A percentile compares a stretch with the other conserved stretches of the same genome.
Conservation (phyloP, 2,797 vertebrate species). For the Sebastes hubbsi region DNA sequence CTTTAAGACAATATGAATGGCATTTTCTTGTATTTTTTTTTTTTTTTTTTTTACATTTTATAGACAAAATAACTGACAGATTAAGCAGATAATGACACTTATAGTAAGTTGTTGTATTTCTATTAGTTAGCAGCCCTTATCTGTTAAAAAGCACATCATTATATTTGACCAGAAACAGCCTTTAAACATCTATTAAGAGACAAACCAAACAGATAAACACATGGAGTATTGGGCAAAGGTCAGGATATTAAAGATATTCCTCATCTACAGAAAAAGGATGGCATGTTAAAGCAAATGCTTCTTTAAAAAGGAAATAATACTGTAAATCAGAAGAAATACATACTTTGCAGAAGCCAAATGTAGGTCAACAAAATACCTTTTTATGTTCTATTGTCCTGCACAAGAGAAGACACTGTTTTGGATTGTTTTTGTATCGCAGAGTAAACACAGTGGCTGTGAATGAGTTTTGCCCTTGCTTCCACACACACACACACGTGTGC, state of each 20-base stretch:
- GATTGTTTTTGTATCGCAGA: neutral
- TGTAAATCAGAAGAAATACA: neutral
- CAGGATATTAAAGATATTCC: neutral
- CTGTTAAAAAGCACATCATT: neutral
- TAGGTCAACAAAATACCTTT: neutral
- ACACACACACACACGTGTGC: conserved; percentile 24
- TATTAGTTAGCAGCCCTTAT: neutral
- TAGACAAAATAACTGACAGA: neutral
- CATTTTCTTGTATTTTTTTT: no score
- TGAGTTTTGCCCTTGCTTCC: conserved; percentile 8
- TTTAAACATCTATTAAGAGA: neutral
- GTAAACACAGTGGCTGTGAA: neutral
- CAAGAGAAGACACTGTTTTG: neutral
- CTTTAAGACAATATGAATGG: neutral
- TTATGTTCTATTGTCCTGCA: neutral
- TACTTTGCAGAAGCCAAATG: neutral
- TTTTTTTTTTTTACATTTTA: neutral
- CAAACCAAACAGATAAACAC: neutral
- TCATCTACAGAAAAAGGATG: neutral
- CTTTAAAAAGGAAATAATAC: neutral
- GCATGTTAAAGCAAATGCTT: neutral
- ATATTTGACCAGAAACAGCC: neutral
- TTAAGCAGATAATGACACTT: rapidly evolving
- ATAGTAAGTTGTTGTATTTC: neutral
- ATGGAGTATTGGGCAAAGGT: neutral